Evolutionary conservation across 2,113 vertebrate species (phyloP), one percentile per base, ranked within the genome.

Genomic region (Prietella phreatophila): DNA sequence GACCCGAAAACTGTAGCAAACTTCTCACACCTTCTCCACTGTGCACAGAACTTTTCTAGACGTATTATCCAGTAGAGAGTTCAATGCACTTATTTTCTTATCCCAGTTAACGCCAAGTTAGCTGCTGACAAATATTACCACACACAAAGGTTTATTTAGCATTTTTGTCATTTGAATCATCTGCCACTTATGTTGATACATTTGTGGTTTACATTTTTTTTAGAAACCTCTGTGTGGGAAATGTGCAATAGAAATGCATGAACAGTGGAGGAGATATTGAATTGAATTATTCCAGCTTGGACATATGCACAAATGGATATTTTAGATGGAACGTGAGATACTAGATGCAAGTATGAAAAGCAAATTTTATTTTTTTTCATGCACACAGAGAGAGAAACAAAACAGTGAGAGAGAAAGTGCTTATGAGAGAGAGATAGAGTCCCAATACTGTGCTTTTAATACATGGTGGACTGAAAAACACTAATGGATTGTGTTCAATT

Each of bases 1-100:
- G 82, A 89, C 90, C 88, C 80, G 55, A 88, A 86, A 89, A 27
- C 90, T 91, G 90, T 91, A 89, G 90, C 90, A 91, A 85, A 89
- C 67, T 79, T 89, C 65, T 86, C 86, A 91, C 88, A 83, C 90
- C 86, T 91, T 86, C 86, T 87, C 79, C 88, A 91, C 90, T 89
- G 90, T 91, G 90, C 88, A 87, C 69, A 89, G 90, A 87, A 91
- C 86, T 87, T 88, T 90, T 87, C 88, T 91, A 89, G 83, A 83
- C 85, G 47, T 85, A 82, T 85, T 86, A 55, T 63, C 87, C 73
- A 73, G 69, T 88, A 84, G 63, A 73, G 73, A 56, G 87, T 81
- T 86, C 76, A 61, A 89, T 63, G 86, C 69, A 78, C 85, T 83
- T 86, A 87, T 90, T 87, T 85, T 69, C 81, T 78, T 83, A 86